phyloP scores from a whole-genome alignment of 1,140 invertebrate genomes.

The Penaeus chinensis region DNA sequence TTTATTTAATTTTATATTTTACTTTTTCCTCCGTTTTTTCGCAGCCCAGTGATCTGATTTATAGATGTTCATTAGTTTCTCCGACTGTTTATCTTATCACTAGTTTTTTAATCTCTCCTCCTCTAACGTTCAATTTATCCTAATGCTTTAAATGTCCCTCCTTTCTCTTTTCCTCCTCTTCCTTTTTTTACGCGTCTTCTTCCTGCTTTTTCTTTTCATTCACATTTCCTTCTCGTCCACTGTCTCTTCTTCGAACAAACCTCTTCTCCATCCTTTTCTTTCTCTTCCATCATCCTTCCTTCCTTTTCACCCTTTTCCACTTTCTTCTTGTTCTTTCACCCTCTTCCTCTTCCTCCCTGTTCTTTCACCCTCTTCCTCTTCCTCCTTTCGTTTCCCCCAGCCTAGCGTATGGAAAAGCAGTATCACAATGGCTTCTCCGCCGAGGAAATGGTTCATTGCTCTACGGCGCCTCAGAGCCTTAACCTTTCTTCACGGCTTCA shows the following conservation, averaged over 20 bases:
- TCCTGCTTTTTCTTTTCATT: neutral
- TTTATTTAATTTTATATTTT: too few relatives aligned
- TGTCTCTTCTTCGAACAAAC: conserved; percentile 17
- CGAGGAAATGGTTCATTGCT: neutral
- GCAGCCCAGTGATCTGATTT: too few relatives aligned
- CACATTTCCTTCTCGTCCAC: neutral
- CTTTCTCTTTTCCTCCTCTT: too few relatives aligned
- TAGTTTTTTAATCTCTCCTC: neutral
- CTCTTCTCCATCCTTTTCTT: conserved; percentile 23
- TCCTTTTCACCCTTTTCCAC: neutral
- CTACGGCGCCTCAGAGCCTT: neutral
- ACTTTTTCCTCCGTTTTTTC: too few relatives aligned
- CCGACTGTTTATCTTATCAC: too few relatives aligned
- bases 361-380: too few relatives aligned
- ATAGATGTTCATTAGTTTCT: too few relatives aligned
- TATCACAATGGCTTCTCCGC: neutral
- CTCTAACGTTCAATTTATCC: neutral
- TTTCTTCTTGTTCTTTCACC: too few relatives aligned
- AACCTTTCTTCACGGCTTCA: neutral
- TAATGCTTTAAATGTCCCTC: neutral
- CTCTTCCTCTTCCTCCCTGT: too few relatives aligned
- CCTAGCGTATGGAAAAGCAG: too few relatives aligned
- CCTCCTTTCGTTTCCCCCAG: too few relatives aligned
- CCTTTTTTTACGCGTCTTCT: neutral
- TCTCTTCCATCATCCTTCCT: neutral